These are phyloP conservation scores for Crematogaster levior DNA, from an alignment of 2,888 invertebrate species.

Conservation along the genomic window DNA sequence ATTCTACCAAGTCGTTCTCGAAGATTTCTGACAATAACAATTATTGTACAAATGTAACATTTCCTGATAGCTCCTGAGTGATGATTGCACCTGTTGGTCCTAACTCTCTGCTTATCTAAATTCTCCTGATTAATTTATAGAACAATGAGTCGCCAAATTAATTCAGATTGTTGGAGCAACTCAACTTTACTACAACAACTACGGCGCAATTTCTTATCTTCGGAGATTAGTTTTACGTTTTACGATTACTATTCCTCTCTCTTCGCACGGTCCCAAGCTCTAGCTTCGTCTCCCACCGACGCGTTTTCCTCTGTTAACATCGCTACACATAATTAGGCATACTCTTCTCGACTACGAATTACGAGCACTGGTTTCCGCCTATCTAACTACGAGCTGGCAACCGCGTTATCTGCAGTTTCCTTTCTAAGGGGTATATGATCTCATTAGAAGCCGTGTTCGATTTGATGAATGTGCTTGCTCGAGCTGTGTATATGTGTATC, in stretches of 20 bases:
- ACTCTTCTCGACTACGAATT: constrained; percentile 27
- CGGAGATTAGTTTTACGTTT: not conserved
- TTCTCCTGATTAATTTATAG: not conserved
- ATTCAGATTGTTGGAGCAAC: not conserved
- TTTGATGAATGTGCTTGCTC: not conserved
- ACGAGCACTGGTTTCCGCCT: not conserved
- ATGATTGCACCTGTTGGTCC: not conserved
- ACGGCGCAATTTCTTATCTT: not conserved
- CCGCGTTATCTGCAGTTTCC: not conserved
- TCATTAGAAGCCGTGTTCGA: not conserved
- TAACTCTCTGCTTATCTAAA: not conserved
- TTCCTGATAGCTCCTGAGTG: not conserved
- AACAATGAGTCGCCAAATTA: constrained; percentile 6
- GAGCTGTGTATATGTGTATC: not conserved
- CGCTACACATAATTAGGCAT: constrained; percentile 10
- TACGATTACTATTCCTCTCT: not conserved
- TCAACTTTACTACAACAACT: not conserved
- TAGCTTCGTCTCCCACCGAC: not conserved
- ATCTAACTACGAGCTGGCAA: not conserved
- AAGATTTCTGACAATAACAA: not conserved
- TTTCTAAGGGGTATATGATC: constrained; percentile 23
- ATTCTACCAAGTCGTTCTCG: not conserved
- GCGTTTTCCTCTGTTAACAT: constrained; percentile 27
- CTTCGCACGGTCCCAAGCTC: not conserved
- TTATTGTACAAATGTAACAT: constrained; percentile 12